Percentiles rank a stretch among this genome's conserved stretches.
These are phyloP conservation scores for Oxycera nigricornis DNA, from an alignment of 2,888 invertebrate species.

Conservation along the genomic window DNA sequence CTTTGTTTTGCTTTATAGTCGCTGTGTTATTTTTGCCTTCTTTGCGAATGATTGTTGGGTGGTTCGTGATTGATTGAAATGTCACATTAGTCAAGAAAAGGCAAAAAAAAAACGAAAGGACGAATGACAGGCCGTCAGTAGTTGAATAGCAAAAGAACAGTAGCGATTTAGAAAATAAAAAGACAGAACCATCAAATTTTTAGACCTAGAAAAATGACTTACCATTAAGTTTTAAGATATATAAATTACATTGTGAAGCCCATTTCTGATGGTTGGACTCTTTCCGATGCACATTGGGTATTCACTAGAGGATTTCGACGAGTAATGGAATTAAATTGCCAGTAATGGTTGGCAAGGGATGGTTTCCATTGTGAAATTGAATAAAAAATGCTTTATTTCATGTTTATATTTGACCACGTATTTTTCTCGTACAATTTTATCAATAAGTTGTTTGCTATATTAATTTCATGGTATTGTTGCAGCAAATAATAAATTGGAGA, in stretches of 20 bases:
- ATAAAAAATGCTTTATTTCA: too few relatives aligned
- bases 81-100: slow-evolving; percentile 45
- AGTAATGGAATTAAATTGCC: slow-evolving; percentile 17
- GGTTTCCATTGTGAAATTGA: too few relatives aligned
- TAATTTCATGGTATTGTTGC: too few relatives aligned
- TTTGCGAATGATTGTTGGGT: slow-evolving; percentile 23
- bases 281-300: slow-evolving; percentile 1
- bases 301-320: not conserved
- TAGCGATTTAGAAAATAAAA: slow-evolving; percentile 33
- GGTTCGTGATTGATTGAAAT: slow-evolving; percentile 47
- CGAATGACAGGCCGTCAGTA: slow-evolving; percentile 25
- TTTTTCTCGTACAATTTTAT: too few relatives aligned
- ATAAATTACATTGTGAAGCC: slow-evolving; percentile 44
- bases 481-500: too few relatives aligned
- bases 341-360: too few relatives aligned
- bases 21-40: not conserved
- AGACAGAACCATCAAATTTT: slow-evolving; percentile 29
- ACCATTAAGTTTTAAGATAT: slow-evolving; percentile 48
- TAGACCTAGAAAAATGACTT: slow-evolving; percentile 47
- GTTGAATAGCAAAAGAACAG: not conserved
- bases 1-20: slow-evolving; percentile 17
- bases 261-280: not conserved
- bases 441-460: too few relatives aligned
- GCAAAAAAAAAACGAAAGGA: slow-evolving; percentile 16
- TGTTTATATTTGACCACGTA: too few relatives aligned